These are phyloP conservation scores for Rhegmatorhina hoffmannsi DNA, from an alignment of 2,113 vertebrate species.

Conservation along the genomic window DNA sequence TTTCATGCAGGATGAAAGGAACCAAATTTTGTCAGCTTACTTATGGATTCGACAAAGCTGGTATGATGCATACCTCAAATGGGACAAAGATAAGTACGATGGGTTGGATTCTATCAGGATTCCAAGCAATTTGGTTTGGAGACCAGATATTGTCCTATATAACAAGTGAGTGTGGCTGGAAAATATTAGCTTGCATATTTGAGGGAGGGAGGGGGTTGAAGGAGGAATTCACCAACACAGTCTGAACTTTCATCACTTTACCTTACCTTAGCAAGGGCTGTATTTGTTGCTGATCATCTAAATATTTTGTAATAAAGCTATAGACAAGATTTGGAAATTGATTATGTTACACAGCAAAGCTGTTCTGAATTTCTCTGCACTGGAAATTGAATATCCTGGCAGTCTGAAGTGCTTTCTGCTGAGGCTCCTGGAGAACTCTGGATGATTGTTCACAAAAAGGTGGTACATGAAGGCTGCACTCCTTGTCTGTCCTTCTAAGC, in stretches of 20 bases:
- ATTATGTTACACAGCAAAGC: neutral
- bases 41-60: slow-evolving; percentile 95
- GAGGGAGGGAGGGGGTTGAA: neutral
- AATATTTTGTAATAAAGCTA: slow-evolving; percentile 3
- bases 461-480: neutral
- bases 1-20: slow-evolving; percentile 88
- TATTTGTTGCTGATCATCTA: neutral
- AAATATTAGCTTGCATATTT: neutral
- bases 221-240: neutral
- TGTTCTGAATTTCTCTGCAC: neutral
- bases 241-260: neutral
- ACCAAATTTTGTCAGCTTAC: slow-evolving; percentile 94
- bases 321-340: neutral
- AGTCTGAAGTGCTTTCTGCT: neutral
- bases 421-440: neutral
- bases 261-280: neutral
- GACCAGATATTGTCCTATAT: slow-evolving; percentile 95
- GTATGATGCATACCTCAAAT: slow-evolving; percentile 90
- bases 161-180: slow-evolving; percentile 86
- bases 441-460: neutral
- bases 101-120: slow-evolving; percentile 95
- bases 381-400: neutral
- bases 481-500: neutral
- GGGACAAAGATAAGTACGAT: slow-evolving; percentile 94
- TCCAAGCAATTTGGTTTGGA: slow-evolving; percentile 93